phyloP scores from a whole-genome alignment of 2,797 vertebrate genomes.

The Microcaecilia unicolor region DNA sequence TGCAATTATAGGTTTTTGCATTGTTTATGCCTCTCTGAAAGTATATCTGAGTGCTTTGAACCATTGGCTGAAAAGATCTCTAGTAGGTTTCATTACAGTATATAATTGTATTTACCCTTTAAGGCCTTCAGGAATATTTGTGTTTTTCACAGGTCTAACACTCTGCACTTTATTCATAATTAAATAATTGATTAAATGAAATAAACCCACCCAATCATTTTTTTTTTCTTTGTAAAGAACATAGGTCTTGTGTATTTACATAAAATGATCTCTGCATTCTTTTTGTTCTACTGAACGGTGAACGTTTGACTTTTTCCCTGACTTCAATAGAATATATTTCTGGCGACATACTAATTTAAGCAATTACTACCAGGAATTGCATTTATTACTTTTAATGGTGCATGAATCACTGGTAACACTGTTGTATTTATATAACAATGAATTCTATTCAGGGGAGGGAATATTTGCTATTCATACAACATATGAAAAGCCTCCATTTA shows the following conservation, averaged over 20 bases:
- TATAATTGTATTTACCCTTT: constrained; percentile 38
- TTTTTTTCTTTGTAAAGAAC: constrained; percentile 20
- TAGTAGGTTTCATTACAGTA: constrained; percentile 34
- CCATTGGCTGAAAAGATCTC: constrained; percentile 25
- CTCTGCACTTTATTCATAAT: constrained; percentile 32
- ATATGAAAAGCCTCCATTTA: no score
- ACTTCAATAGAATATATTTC: neutral
- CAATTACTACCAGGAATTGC: no score
- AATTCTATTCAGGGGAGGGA: no score
- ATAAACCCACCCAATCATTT: constrained; percentile 9
- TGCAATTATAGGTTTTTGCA: constrained; percentile 61
- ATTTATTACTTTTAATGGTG: no score
- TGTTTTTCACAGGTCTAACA: constrained; percentile 15
- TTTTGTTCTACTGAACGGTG: no score
- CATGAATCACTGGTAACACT: no score
- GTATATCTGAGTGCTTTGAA: constrained; percentile 35
- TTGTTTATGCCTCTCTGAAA: constrained; percentile 53
- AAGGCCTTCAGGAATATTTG: constrained; percentile 19
- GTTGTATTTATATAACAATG: no score
- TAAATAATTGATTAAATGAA: constrained; percentile 38
- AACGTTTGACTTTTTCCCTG: neutral
- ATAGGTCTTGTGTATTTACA: constrained; percentile 5
- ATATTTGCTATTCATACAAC: no score
- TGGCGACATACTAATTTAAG: no score
- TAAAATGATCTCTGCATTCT: neutral